Conservation (phyloP, 2,113 vertebrate species). For the Nicator chloris region DNA sequence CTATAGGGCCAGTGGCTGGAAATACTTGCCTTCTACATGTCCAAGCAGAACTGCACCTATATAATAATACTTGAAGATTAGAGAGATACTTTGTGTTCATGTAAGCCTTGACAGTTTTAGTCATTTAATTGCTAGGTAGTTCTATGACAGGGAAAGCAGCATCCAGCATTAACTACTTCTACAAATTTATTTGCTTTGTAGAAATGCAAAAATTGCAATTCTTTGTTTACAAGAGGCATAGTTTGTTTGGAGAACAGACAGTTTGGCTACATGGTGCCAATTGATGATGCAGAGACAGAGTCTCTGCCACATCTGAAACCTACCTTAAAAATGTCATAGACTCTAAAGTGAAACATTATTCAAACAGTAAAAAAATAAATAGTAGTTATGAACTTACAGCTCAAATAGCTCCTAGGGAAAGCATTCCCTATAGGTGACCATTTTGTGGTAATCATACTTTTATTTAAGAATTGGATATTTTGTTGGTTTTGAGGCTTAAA, state of each 20-base stretch:
- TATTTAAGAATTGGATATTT: background rate
- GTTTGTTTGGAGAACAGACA: background rate
- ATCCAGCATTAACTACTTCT: background rate
- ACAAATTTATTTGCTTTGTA: background rate
- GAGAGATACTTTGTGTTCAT: background rate
- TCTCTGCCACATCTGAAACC: background rate
- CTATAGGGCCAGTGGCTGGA: background rate
- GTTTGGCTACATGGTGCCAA: background rate
- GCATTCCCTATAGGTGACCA: background rate
- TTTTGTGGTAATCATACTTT: background rate
- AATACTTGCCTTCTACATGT: background rate
- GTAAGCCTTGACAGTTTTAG: background rate
- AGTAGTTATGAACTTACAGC: background rate
- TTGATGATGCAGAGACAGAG: background rate
- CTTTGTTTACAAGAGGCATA: background rate
- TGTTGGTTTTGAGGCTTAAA: background rate
- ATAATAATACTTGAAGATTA: background rate
- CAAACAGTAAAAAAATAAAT: background rate
- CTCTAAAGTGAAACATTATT: background rate
- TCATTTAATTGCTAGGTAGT: background rate
- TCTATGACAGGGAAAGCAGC: background rate
- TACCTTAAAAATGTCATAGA: background rate
- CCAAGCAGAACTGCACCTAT: background rate
- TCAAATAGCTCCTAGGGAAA: background rate
- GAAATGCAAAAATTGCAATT: background rate